Evolutionary conservation across 2,113 vertebrate genomes (phyloP).

Genomic region (Sminthopsis crassicaudata): DNA sequence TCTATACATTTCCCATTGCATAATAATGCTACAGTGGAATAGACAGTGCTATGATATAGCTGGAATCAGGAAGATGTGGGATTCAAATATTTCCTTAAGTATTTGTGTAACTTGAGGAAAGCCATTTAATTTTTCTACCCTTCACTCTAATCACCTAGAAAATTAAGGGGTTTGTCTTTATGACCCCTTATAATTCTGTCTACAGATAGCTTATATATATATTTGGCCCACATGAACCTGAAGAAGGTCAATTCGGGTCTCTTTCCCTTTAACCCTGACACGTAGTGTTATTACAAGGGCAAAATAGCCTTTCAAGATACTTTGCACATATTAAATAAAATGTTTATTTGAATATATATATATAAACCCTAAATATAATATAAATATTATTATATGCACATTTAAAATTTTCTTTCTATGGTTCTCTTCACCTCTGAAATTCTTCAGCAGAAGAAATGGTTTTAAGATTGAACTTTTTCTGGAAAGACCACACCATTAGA

Average conservation of each 20-base stretch:
- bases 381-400: too few species aligned
- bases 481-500: background rate
- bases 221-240: background rate
- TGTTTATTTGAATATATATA: background rate
- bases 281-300: background rate
- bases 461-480: background rate
- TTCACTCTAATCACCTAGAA: background rate
- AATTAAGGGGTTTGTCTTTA: background rate
- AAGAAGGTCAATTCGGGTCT: background rate
- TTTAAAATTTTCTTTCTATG: background rate
- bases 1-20: background rate
- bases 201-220: background rate
- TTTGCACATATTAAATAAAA: background rate
- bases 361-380: background rate
- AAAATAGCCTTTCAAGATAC: background rate
- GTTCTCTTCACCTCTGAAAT: background rate
- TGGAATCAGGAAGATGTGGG: background rate
- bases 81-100: background rate
- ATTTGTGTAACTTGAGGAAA: background rate
- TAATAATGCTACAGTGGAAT: background rate
- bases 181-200: background rate
- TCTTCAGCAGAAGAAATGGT: background rate
- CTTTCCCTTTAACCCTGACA: background rate
- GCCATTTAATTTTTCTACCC: background rate
- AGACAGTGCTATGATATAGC: background rate